Evolutionary conservation across 2,888 invertebrate genomes (phyloP), one percentile per base, ranked within the genome.

Genomic region (Ischnura elegans): DNA sequence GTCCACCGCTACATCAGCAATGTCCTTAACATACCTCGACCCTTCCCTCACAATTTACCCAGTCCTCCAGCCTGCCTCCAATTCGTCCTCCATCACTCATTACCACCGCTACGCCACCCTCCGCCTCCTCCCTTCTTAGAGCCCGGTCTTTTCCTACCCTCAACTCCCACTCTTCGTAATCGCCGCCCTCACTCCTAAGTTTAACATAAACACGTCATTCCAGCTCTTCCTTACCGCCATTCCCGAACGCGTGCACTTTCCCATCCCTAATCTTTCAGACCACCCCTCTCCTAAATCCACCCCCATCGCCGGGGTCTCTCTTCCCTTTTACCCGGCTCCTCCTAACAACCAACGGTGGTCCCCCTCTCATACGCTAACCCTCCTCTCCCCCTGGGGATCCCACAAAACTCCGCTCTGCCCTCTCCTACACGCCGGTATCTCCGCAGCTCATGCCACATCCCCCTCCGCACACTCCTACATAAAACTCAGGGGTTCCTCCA

Each of bases 201-300:
- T 90, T 90, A 90, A 90, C 90, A 90, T 90, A 90, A 90, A 90
- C 90, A 90, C 55, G 90, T 55, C 90, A 90, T 90, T 90, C 90
- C 86, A 86, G 25, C 86, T 86, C 86, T 86, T 86, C 86, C 86
- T 61, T 55, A 51, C 66, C 90, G 4, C 90, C 61, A 87, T n/a
- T 87, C 51, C 87, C 87, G 61, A 51, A 42, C 87, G 51, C 43
- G 61, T 43, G 55, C 61, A 90, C 55, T 43, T 61, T 51, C 87
- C 87, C 47, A 36, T 55, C 90, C 90, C 90, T 90, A 90, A 90
- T 90, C 90, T 90, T 90, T 90, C 61, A 43, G 90, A 43, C 90
- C 61, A 61, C 90, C 90, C 87, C n/a, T 4, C 61, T 51, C 51
- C 19, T 19, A 51, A 51, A 51, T 51, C 51, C 51, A 19, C 51